Percentiles rank a stretch among this genome's conserved stretches.
phyloP scores from a whole-genome alignment of 2,113 vertebrate genomes.

The Xenopus laevis region DNA sequence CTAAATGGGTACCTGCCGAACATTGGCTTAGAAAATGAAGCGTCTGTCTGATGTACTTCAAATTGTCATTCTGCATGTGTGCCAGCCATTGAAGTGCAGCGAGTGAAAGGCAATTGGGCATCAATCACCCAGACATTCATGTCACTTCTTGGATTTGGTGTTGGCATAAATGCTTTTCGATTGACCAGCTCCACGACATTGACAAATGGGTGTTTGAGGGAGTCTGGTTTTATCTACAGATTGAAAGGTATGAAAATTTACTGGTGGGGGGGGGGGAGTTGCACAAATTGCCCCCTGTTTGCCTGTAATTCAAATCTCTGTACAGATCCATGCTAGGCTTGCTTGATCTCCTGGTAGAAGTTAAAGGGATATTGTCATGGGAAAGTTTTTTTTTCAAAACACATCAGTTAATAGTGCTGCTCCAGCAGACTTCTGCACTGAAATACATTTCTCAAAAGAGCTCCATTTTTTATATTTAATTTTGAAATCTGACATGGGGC shows the following conservation, averaged over 20 bases:
- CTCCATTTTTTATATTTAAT: too few relatives aligned
- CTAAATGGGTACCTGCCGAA: not conserved
- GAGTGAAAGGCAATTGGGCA: slow-evolving; percentile 9
- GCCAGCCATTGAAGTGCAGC: slow-evolving; percentile 6
- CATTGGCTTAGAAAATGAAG: not conserved
- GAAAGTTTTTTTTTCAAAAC: too few relatives aligned
- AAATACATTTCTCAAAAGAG: too few relatives aligned
- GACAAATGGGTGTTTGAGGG: slow-evolving; percentile 20
- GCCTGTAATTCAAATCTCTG: too few relatives aligned
- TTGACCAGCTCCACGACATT: slow-evolving; percentile 17
- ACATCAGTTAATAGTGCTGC: too few relatives aligned
- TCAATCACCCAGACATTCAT: slow-evolving; percentile 30
- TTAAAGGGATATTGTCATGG: too few relatives aligned
- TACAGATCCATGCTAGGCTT: too few relatives aligned
- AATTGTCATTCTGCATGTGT: not conserved
- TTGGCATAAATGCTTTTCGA: slow-evolving; percentile 21
- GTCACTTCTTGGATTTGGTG: not conserved
- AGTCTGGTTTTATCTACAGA: not conserved
- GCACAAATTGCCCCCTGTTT: too few relatives aligned
- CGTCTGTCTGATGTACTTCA: not conserved
- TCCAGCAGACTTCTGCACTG: too few relatives aligned
- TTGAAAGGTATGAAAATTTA: not conserved
- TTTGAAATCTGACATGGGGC: too few relatives aligned
- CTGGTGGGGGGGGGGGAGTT: too few relatives aligned
- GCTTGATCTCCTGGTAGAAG: too few relatives aligned